These are phyloP conservation scores for Miltochrista miniata DNA, from an alignment of 2,888 invertebrate genomes.

Conservation along the genomic window DNA sequence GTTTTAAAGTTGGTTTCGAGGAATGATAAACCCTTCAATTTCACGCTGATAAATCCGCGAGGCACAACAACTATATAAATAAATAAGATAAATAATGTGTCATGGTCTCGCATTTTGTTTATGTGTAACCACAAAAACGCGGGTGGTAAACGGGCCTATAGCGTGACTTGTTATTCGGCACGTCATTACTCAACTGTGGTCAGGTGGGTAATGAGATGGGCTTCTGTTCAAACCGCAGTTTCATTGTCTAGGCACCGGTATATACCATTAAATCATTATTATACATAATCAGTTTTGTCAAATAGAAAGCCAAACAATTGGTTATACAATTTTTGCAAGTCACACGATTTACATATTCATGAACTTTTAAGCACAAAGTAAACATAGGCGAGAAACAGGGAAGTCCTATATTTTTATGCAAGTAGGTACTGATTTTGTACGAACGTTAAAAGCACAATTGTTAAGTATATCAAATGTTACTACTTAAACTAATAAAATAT, in stretches of 20 bases:
- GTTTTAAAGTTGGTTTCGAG: too few species aligned
- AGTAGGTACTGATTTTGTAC: too few species aligned
- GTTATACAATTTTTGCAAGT: neutral
- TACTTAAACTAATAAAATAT: too few species aligned
- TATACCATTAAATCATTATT: conserved; percentile 1
- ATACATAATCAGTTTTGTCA: conserved; percentile 7
- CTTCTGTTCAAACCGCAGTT: conserved; percentile 46
- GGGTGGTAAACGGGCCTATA: conserved; percentile 39
- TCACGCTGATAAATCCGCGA: neutral
- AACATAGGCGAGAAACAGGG: too few species aligned
- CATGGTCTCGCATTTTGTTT: conserved; percentile 51
- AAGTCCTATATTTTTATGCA: too few species aligned
- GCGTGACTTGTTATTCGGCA: conserved; percentile 54
- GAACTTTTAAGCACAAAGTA: too few species aligned
- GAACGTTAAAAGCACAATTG: too few species aligned
- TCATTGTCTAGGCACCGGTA: conserved; percentile 36
- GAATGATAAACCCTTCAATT: neutral
- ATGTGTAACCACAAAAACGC: conserved; percentile 52
- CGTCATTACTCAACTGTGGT: conserved; percentile 70
- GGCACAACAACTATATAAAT: conserved; percentile 22
- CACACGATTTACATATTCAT: too few species aligned
- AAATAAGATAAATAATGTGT: conserved; percentile 38
- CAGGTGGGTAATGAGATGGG: conserved; percentile 69
- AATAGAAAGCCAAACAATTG: neutral
- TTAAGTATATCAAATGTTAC: too few species aligned